phyloP scores from a whole-genome alignment of 2,888 invertebrate species.

The Lacanobia wlatinum region DNA sequence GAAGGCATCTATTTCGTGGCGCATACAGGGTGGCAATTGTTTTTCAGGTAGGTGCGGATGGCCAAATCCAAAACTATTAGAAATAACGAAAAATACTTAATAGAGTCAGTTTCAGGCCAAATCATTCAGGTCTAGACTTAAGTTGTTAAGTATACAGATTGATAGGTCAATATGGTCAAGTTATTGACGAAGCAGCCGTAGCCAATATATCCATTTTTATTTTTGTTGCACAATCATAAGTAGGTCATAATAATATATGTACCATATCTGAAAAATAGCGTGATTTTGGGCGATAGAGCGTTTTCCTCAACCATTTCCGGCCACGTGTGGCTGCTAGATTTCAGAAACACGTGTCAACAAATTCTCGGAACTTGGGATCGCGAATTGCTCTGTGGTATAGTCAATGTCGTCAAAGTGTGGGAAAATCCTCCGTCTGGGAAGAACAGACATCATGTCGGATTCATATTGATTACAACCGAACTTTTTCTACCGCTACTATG shows the following conservation, averaged over 20 bases:
- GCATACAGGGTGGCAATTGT: too few relatives aligned
- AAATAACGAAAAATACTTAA: too few relatives aligned
- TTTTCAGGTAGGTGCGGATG: too few relatives aligned
- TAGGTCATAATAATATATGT: not conserved
- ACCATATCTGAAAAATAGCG: not conserved
- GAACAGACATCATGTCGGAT: not conserved
- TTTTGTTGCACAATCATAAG: not conserved
- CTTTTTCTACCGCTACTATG: not conserved
- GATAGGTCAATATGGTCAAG: too few relatives aligned
- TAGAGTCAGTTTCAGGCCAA: too few relatives aligned
- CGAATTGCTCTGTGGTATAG: not conserved
- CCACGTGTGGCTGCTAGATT: not conserved
- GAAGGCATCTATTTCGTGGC: too few relatives aligned
- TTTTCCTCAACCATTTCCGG: slow-evolving; percentile 4
- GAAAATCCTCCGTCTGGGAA: not conserved
- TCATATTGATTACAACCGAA: not conserved
- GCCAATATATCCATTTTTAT: not conserved
- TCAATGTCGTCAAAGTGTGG: not conserved
- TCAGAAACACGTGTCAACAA: not conserved
- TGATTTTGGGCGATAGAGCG: not conserved
- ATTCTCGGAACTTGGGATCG: not conserved
- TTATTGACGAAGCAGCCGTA: not conserved
- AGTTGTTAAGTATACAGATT: too few relatives aligned
- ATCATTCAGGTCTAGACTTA: too few relatives aligned
- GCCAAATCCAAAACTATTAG: too few relatives aligned